These are phyloP conservation scores for Camelus bactrianus DNA, from an alignment of 2,113 vertebrate genomes.

Conservation along the genomic window DNA sequence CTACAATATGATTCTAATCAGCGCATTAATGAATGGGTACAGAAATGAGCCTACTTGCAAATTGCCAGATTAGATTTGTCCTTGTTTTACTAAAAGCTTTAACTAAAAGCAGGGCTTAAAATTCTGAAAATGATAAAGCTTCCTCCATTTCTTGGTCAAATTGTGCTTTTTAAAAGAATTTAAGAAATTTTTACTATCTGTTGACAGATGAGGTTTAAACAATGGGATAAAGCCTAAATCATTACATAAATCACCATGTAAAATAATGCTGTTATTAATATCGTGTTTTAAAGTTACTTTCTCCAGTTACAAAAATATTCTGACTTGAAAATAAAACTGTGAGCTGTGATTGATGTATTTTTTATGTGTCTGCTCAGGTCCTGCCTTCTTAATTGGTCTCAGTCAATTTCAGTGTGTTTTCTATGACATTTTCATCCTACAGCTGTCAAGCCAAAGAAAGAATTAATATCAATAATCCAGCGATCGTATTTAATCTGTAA, in stretches of 20 bases:
- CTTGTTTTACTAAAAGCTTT: conserved; percentile 82
- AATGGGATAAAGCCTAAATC: not conserved
- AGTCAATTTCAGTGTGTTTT: conserved; percentile 60
- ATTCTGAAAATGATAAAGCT: conserved; percentile 62
- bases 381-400: conserved; percentile 73
- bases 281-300: conserved; percentile 16
- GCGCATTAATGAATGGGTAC: conserved; percentile 74
- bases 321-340: conserved; percentile 51
- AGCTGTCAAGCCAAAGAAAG: conserved; percentile 69
- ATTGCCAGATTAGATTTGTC: conserved; percentile 74
- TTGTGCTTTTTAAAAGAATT: conserved; percentile 54
- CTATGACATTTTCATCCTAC: conserved; percentile 54
- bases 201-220: conserved; percentile 43
- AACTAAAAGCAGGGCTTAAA: conserved; percentile 76
- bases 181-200: conserved; percentile 51
- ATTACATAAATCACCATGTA: not conserved
- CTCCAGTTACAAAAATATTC: conserved; percentile 20
- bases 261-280: conserved; percentile 8
- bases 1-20: conserved; percentile 79
- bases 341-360: conserved; percentile 52
- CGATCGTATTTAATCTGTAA: conserved; percentile 73
- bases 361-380: conserved; percentile 19
- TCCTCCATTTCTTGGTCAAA: conserved; percentile 60
- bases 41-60: conserved; percentile 78
- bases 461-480: conserved; percentile 78